Base-by-base conservation (phyloP, 1,140 invertebrate species). In the Bombus confusus region DNA sequence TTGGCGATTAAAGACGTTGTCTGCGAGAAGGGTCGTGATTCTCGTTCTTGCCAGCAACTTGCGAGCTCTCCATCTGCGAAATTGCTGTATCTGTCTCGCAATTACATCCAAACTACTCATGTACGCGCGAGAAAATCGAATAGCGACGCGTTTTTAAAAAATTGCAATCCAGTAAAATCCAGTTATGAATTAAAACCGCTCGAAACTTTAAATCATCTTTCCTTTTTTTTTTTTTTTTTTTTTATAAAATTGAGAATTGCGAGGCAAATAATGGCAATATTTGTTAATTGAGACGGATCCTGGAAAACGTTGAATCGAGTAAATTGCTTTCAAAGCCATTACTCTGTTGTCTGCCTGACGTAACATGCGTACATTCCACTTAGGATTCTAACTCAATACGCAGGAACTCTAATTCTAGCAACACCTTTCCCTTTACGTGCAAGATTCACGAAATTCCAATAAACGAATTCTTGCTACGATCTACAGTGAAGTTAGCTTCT, bases 1-100 rank as follows among this genome's bases (percentile, higher is more conserved):
- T n/a, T 59, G 47, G 25, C 52, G 74, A 76, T 76, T 76, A 76
- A 76, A 37, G 52, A 76, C 34, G 74, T 76, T 76, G 74, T 76
- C 34, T 34, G 52, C 74, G 34, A 15, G 34, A 15, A 34, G 9
- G 25, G 28, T 76, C 74, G 52, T 31, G 71, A 73, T 73, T 43
- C 71, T 31, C 25, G 8, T 39, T 59, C 15, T 57, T 52, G 25
- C 34, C 47, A 39, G 31, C 25, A 18, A 73, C 34, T 39, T 28
- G 25, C 25, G 12, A 59, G 25, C 34, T 28, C 25, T 57, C 52
- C 74, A 76, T 76, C 74, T 76, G 52, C 25, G 13, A 76, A 76
- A 76, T 76, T 76, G 74, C 74, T 76, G 74, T 59, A 59, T 59
- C 74, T 39, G 74, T 12, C 47, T 75, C 43, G 47, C 47, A 59